These are phyloP conservation scores for Gavialis gangeticus DNA, from an alignment of 2,113 vertebrate genomes.

Conservation along the genomic window DNA sequence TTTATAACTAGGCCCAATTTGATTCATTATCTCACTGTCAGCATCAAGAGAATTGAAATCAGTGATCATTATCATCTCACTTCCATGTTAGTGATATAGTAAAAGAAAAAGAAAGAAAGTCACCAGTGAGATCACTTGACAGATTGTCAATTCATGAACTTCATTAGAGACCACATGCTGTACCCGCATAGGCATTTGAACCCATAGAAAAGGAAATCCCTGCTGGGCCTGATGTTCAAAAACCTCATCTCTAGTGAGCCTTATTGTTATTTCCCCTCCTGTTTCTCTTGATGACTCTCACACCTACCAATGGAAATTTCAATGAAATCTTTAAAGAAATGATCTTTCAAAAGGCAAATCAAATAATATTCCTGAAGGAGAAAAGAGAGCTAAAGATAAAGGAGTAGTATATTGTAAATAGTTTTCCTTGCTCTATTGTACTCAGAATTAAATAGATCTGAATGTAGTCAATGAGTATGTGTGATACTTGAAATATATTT, in stretches of 20 bases:
- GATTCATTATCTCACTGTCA: constrained; percentile 61
- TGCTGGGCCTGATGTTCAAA: not conserved
- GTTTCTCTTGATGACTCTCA: not conserved
- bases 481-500: not conserved
- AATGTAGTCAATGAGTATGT: not conserved
- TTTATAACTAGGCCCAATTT: constrained; percentile 65
- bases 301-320: not conserved
- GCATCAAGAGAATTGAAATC: constrained; percentile 62
- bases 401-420: not conserved
- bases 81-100: constrained; percentile 29
- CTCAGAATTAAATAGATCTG: not conserved
- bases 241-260: not conserved
- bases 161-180: not conserved
- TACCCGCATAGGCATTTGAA: not conserved
- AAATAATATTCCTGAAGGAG: not conserved
- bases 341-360: not conserved
- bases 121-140: not conserved
- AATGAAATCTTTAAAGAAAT: not conserved
- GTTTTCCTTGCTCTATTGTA: not conserved
- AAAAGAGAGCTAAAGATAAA: not conserved
- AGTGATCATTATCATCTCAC: constrained; percentile 41
- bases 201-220: not conserved
- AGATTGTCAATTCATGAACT: constrained; percentile 22
- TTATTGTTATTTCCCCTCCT: not conserved
- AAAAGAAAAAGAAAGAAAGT: not conserved